These are phyloP conservation scores for Sebastes steindachneri DNA, from an alignment of 2,797 vertebrate species.

Conservation along the genomic window DNA sequence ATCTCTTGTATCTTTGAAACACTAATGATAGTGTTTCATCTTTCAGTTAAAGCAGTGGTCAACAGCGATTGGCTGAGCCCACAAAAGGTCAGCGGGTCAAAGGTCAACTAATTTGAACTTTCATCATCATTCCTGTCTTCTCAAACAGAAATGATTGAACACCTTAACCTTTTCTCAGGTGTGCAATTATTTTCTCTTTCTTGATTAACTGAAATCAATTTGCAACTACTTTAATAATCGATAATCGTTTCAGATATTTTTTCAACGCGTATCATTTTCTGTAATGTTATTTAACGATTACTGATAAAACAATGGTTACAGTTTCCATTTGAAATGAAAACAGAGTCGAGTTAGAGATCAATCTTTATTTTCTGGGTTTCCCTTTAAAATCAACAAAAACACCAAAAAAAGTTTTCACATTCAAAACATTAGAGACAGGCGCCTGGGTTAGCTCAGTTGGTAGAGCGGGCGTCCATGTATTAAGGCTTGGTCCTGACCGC, in stretches of 20 bases:
- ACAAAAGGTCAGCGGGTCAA: background rate
- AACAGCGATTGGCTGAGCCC: background rate
- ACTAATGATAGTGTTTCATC: too few relatives aligned
- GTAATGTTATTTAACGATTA: background rate
- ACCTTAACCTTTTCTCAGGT: too few relatives aligned
- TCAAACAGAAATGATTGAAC: too few relatives aligned
- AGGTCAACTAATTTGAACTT: background rate
- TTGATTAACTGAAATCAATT: too few relatives aligned
- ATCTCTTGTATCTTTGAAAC: too few relatives aligned
- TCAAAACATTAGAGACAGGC: background rate
- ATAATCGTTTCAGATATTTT: background rate
- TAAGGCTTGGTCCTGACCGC: too few relatives aligned
- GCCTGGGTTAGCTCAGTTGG: too few relatives aligned
- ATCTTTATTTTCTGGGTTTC: slow-evolving; percentile 1
- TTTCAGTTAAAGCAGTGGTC: too few relatives aligned
- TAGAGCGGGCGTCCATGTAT: too few relatives aligned
- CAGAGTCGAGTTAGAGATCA: background rate
- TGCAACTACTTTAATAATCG: background rate
- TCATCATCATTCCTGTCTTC: background rate
- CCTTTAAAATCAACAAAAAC: background rate
- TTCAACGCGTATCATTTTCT: background rate
- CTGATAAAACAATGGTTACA: background rate
- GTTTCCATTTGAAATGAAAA: background rate
- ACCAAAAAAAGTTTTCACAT: background rate
- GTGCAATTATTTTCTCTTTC: too few relatives aligned